Evolutionary conservation across 2,113 vertebrate species (phyloP), one percentile per base, ranked within the genome.

Genomic region (Melanotaenia duboulayi): DNA sequence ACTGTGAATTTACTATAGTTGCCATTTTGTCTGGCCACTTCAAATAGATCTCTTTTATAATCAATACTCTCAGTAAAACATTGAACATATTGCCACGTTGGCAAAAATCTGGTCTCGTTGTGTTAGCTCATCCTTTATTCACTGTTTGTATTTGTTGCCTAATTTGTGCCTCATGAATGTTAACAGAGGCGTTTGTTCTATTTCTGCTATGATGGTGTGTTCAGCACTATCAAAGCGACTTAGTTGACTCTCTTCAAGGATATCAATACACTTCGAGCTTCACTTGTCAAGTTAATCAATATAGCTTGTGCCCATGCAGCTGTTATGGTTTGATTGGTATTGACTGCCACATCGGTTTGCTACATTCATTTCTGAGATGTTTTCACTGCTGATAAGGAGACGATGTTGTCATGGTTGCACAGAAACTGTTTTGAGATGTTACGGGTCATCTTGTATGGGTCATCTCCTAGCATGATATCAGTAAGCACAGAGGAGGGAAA

Each of bases 1-100:
- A 83, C 86, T 92, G 90, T 86, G 79, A 91, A 92, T 90, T 89
- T 89, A 89, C 85, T 88, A 87, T 87, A 83, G 86, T 88, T 87
- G 90, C 83, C 88, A 90, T 89, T 92, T 90, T 78, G 81, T 83
- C 28, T 37, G 61, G 79, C 86, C 90, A 88, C 85, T 92, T 87
- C 80, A 87, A 84, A 89, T 80, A 76, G 80, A 90, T 92, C 78
- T 88, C 68, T 65, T 84, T 81, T 83, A 78, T 83, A 91, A 92
- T 92, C 90, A 90, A 90, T 91, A 87, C 80, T 68, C 70, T 80
- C 78, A 40, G 72, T 82, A 87, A 89, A 89, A 89, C 77, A 79
- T 54, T 17, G 35, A 78, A 74, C 83, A 80, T 87, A 89, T 87
- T 81, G 82, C 81, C 63, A 65, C 42, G 59, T 80, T 78, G 82